A percentile compares a stretch with the other conserved stretches of the same genome.
Evolutionary conservation across 2,888 invertebrate species (phyloP).

Genomic region (Pachymerium ferrugineum): DNA sequence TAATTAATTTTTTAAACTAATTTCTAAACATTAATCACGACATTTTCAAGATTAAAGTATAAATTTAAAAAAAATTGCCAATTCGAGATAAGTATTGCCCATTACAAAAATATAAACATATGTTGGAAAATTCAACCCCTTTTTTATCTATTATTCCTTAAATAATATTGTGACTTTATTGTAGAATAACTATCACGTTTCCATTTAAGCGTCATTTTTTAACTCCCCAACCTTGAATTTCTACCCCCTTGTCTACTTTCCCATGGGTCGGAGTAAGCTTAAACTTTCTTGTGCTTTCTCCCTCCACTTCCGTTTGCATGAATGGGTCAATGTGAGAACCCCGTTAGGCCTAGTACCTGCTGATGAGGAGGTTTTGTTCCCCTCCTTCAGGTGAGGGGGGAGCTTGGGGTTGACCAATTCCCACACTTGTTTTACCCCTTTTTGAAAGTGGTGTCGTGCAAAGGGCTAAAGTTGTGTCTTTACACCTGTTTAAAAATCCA

Average conservation of each 20-base stretch:
- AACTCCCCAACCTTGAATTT: constrained; percentile 24
- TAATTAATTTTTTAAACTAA: too few relatives aligned
- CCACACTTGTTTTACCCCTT: constrained; percentile 22
- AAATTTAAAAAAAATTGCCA: too few relatives aligned
- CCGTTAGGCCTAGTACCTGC: constrained; percentile 27
- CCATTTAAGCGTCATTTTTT: too few relatives aligned
- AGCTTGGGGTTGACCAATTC: constrained; percentile 18
- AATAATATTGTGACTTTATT: too few relatives aligned
- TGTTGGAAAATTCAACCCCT: too few relatives aligned
- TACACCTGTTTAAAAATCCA: constrained; percentile 10
- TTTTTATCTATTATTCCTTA: too few relatives aligned
- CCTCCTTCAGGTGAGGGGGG: constrained; percentile 20
- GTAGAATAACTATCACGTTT: too few relatives aligned
- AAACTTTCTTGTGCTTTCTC: constrained; percentile 6
- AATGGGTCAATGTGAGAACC: constrained; percentile 20
- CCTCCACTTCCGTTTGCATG: constrained; percentile 24
- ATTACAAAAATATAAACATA: too few relatives aligned
- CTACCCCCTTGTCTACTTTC: constrained; percentile 27
- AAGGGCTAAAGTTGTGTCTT: constrained; percentile 20
- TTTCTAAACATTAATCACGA: too few relatives aligned
- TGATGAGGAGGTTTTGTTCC: constrained; percentile 27
- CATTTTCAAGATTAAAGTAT: too few relatives aligned
- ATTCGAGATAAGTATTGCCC: too few relatives aligned
- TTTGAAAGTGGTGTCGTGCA: constrained; percentile 24
- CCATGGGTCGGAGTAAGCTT: constrained; percentile 24